Base-by-base conservation (phyloP, 2,888 invertebrate genomes). In the Flexamia atlantica region DNA sequence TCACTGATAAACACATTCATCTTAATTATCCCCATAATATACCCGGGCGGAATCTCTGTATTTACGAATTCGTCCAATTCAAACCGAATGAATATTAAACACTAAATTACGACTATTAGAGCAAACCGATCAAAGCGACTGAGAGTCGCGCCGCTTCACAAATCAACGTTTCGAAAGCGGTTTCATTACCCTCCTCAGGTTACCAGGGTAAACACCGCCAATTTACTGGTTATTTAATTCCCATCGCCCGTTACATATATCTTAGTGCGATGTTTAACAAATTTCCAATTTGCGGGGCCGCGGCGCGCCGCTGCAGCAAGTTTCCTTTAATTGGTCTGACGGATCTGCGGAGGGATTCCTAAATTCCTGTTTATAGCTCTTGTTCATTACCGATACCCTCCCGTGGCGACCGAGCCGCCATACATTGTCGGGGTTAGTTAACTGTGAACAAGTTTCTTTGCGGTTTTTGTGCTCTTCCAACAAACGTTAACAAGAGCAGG, bases 151-250 rank as follows among this genome's bases (percentile, higher is more conserved):
- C 3, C 23, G 70, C 36, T 36, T 20, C 70, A 70, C 70, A 70
- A 70, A 70, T 70, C 70, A 70, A 70, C 46, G 76, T 76, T 76
- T 76, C 46, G 76, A 76, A 46, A 76, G 76, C 46, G 46, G 76
- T 76, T 46, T n/a, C 14, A 50, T 28, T 50, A 40, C 70, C 70
- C 23, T 70, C 32, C 36, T 70, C 70, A 76, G 76, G 76, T 76
- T 46, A 23, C 36, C 36, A 10, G 40, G 23, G 70, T 70, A 70
- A 70, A 70, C 46, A 76, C 23, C 20, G 50, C 28, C 76, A 23
- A 46, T 76, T 76, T 76, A 25, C 76, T 23, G 72, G 76, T 46
- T 76, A 76, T 76, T 76, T 76, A 76, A 76, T 76, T 42, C 76
- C 40, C 32, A 36, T 76, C 40, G 42, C 72, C 42, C 76, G 50